Conservation (phyloP, 92 coral and sea anemone species). For the Muricea muricata region DNA sequence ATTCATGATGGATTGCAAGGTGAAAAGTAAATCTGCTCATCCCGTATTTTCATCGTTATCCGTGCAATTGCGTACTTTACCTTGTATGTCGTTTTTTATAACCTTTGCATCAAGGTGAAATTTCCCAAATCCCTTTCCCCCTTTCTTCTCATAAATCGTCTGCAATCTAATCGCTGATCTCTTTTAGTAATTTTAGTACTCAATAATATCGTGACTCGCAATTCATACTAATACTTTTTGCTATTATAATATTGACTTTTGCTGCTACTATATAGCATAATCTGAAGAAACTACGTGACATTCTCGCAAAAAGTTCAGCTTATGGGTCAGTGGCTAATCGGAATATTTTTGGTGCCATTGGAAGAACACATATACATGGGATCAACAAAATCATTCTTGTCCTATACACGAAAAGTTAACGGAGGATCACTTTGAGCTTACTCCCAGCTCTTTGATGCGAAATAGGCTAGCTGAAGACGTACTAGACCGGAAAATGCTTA, state of each 20-base stretch:
- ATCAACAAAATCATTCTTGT: conserved; percentile 33
- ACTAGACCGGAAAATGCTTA: conserved; percentile 53
- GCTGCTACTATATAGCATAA: background rate
- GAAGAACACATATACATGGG: conserved; percentile 53
- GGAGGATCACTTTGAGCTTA: conserved; percentile 56
- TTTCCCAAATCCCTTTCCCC: no score
- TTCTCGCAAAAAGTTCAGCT: conserved; percentile 42
- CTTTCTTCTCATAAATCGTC: no score
- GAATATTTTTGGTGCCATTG: conserved; percentile 50
- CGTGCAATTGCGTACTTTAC: no score
- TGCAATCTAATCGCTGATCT: no score
- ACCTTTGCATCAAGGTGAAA: no score
- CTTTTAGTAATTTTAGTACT: no score
- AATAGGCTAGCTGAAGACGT: conserved; percentile 66
- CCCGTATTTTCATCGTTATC: no score
- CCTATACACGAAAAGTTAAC: conserved; percentile 59
- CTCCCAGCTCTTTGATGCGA: conserved; percentile 51
- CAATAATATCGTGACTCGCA: no score
- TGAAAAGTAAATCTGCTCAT: no score
- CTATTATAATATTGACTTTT: no score
- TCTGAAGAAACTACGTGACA: conserved; percentile 60
- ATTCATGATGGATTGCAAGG: background rate
- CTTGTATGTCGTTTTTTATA: no score
- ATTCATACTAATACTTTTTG: no score
- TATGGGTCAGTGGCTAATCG: conserved; percentile 37